Evolutionary conservation across 2,888 invertebrate species (phyloP), one percentile per base, ranked within the genome.

Genomic region (Conus canariensis): DNA sequence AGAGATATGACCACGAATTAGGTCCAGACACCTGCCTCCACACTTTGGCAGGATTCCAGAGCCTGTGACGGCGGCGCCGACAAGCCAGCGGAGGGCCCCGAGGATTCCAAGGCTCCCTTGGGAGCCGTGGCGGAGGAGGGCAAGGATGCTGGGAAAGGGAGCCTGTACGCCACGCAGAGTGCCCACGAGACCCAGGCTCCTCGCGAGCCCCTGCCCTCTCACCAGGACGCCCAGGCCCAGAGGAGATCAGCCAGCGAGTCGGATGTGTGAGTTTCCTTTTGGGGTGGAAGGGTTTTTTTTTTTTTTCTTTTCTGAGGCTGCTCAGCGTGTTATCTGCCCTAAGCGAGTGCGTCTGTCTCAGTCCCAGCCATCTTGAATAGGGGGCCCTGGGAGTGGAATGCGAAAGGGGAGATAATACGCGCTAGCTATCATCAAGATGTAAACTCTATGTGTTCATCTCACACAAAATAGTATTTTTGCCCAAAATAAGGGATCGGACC

Each of bases 161-260:
- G 30, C 56, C 83, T 89, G 85, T 85, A 64, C 14, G 89, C 74
- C 60, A 89, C 89, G 4, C 89, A 89, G 70, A 89, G 89, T 70
- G 85, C 89, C 56, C 89, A 89, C 14, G 89, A 89, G 70, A 89
- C 89, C 19, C 85, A 85, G 88, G 74, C 89, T 25, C 25, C 12
- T 8, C 74, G 19, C 56, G 85, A 60, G 16, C 83, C 7, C 8
- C 74, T n/a, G 25, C n/a, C 16, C 4, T 16, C 60, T 16, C 60
- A 80, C 16, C 88, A 30, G 67, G 85, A 89, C 74, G 10, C n/a
- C 19, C 67, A 67, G 70, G 64, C 67, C n/a, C 89, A 89, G 74
- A 89, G 89, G 64, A 67, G 89, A 56, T 89, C 89, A 0, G 89
- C 89, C 56, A 89, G 89, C 64, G 89, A 89, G 16, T 89, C 89